A percentile compares a stretch with the other conserved stretches of the same genome.
These are phyloP conservation scores for Callipepla californica DNA, from an alignment of 2,113 vertebrate genomes.

Conservation along the genomic window DNA sequence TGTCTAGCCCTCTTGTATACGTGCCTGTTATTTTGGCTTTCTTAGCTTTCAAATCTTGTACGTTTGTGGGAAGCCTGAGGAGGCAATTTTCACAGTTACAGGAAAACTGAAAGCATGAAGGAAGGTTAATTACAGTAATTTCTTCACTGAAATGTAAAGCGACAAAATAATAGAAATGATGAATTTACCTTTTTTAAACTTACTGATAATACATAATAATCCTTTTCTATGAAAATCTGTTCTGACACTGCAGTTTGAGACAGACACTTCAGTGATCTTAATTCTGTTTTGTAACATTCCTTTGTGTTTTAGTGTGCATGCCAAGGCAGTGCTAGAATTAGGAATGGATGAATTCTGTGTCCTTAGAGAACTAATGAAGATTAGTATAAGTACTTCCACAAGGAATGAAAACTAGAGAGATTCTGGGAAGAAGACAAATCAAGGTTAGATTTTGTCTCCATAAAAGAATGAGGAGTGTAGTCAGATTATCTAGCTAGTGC, in stretches of 20 bases:
- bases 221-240: background rate
- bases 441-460: background rate
- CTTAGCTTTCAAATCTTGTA: background rate
- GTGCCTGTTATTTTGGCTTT: background rate
- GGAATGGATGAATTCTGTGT: background rate
- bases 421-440: conserved; percentile 10
- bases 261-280: background rate
- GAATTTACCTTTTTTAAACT: background rate
- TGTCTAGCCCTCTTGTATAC: background rate
- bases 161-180: background rate
- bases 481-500: background rate
- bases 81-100: background rate
- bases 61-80: background rate
- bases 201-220: background rate
- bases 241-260: background rate
- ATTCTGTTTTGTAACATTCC: background rate
- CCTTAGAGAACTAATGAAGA: background rate
- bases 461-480: background rate
- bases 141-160: background rate
- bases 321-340: background rate
- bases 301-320: conserved; percentile 2
- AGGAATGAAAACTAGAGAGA: background rate
- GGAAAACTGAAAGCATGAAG: background rate
- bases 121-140: background rate
- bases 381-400: conserved; percentile 14